Base-by-base conservation (phyloP, 1,140 invertebrate genomes). In the Adoxophyes honmai region DNA sequence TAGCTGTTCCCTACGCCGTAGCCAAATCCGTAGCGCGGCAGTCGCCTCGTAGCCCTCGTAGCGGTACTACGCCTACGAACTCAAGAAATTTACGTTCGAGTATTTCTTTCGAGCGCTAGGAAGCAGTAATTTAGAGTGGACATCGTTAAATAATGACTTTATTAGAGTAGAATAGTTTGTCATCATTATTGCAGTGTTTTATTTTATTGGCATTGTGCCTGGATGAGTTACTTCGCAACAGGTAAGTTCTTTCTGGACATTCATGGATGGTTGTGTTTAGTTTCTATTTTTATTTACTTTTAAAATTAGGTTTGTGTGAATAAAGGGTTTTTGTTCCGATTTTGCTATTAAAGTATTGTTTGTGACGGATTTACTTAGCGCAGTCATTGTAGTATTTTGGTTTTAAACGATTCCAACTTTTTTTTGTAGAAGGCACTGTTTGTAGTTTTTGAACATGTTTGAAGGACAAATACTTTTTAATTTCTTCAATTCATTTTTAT, bases 1-100 rank as follows among this genome's bases (percentile, higher is more conserved):
- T 68, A 65, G 74, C 64, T 78, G 76, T 78, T 81, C 75, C 67
- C 64, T 66, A 65, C 62, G 64, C 66, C 54, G 78, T 60, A 51
- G 56, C 38, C 48, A 33, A 38, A 37, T 69, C 66, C 77, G 80
- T 85, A 86, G 80, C 77, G 42, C 42, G 70, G 70, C 75, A 87
- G 84, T 85, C 73, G 75, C 63, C 63, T 70, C 76, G 77, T 82
- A 75, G 77, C 70, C 33, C 44, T 65, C 75, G 78, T 80, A 79
- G 75, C 62, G 59, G 57, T 56, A 53, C 56, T 55, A 53, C 59
- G 73, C 71, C 75, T 71, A 72, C 69, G 66, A 34, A 14, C 21
- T 35, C 64, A 28, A 14, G 42, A 8, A 8, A 48, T 28, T 28
- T 48, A 48, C 42, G 42, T 28, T 28, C 58, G 14, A 60, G 34